Base-by-base conservation (phyloP, 2,888 invertebrate genomes). In the Macaria liturata region DNA sequence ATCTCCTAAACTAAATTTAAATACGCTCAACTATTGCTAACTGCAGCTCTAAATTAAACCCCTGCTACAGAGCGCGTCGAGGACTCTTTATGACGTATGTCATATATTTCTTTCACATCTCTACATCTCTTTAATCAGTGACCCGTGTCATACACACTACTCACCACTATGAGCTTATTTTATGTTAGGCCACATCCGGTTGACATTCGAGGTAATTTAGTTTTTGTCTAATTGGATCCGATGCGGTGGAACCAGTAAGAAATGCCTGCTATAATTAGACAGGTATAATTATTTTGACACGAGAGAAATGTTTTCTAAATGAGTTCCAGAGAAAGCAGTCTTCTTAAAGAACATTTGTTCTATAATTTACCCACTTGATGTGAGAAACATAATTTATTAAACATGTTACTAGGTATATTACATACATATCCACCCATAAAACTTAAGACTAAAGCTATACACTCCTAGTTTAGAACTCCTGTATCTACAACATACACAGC, bases 1-100 rank as follows among this genome's bases (percentile, higher is more conserved):
- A 88, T 90, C 80, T 81, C 80, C 78, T 81, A 84, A 86, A 85
- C 83, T 85, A 83, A 84, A 83, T 86, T 86, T 85, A 83, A 88
- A 88, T 86, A 81, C 79, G 76, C 78, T 69, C 63, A 69, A 64
- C 72, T 75, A 80, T 75, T 50, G 75, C 75, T 70, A 72, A 74
- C 71, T 70, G 66, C 72, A 67, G 66, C 69, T 65, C 64, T 66
- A 73, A 80, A 83, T 83, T 82, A 79, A 81, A 80, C 77, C 71
- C 66, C 70, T 69, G 64, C 71, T 78, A 79, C 67, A 66, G 69
- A 75, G 66, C 64, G 74, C 64, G 46, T 63, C 70, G 70, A 65
- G 64, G 57, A 62, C 67, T 72, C 62, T 65, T 67, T 75, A 68
- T 75, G 81, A 81, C 75, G 61, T 68, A 59, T 61, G 64, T 76